phyloP scores from a whole-genome alignment of 2,797 vertebrate genomes.

The Apodemus agrarius region DNA sequence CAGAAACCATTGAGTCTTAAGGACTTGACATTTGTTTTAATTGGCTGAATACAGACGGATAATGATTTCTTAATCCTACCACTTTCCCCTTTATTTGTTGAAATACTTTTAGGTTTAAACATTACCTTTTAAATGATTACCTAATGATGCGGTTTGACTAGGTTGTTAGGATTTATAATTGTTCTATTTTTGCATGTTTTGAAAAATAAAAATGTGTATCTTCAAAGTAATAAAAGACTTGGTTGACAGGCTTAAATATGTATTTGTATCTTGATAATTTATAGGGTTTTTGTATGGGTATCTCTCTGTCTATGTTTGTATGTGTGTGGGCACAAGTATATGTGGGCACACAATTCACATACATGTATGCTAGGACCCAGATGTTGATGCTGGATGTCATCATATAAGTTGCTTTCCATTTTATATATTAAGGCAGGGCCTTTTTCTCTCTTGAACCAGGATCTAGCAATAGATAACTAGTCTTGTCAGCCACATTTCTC shows the following conservation, averaged over 20 bases:
- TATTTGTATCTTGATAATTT: background rate
- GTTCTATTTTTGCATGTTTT: background rate
- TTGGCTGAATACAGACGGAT: background rate
- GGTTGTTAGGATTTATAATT: background rate
- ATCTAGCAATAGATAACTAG: background rate
- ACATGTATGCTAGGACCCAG: background rate
- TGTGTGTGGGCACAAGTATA: background rate
- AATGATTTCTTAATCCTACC: background rate
- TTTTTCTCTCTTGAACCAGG: background rate
- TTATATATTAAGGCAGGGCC: background rate
- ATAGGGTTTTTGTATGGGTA: background rate
- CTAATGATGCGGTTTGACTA: background rate
- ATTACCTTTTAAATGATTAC: background rate
- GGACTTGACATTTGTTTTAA: background rate
- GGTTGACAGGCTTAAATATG: background rate
- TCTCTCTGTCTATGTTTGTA: background rate
- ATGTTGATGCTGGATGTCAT: background rate
- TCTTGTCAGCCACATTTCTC: background rate
- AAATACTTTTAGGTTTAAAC: background rate
- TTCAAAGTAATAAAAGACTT: background rate
- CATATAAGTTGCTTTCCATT: background rate
- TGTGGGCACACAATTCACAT: background rate
- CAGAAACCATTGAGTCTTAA: background rate
- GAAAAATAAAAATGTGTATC: background rate
- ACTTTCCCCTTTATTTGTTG: background rate